Base-by-base conservation (phyloP, 1,140 invertebrate genomes). In the Diorhabda sublineata region DNA sequence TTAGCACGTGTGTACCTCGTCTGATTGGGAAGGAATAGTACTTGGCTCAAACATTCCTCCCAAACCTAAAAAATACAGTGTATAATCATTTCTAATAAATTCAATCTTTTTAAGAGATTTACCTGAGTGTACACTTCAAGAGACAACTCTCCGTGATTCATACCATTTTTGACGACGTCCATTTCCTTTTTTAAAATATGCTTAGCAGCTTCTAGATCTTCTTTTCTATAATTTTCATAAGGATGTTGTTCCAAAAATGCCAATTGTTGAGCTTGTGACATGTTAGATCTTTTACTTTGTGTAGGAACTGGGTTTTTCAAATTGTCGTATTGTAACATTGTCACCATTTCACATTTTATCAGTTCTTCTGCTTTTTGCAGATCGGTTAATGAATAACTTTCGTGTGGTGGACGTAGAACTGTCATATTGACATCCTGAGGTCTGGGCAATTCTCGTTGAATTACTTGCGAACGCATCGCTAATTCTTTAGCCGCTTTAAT, bases 291-390 rank as follows among this genome's bases (percentile, higher is more conserved):
- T 73, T 79, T 77, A 26, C 44, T 74, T 43, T 79, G 83, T 41
- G 76, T 79, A 5, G 80, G 76, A n/a, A 85, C 69, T 0, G 88
- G 90, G 82, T 91, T 89, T 68, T 89, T 85, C 9, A 92, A 69
- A 44, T 91, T 87, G 84, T 99, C 97, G 80, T 94, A 94, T 75
- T 97, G 90, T 57, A 98, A 81, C 95, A 98, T 98, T 4, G 90
- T 91, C 43, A 98, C 86, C 95, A 99, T 99, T 84, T 99, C 98
- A 69, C 90, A 86, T 83, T 99, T 99, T 61, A 99, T 97, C 43
- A 99, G 79, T 83, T 99, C 96, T 84, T 99, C 97, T 41, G 97
- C 96, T 87, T 94, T 93, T 81, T 96, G 94, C 58, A 97, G 85
- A 73, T 96, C 92, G n/a, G 89, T 93, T 3, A 97, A 85, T 42